Evolutionary conservation across 2,113 vertebrate genomes (phyloP), one percentile per base, ranked within the genome.

Genomic region (Ptyas mucosa): DNA sequence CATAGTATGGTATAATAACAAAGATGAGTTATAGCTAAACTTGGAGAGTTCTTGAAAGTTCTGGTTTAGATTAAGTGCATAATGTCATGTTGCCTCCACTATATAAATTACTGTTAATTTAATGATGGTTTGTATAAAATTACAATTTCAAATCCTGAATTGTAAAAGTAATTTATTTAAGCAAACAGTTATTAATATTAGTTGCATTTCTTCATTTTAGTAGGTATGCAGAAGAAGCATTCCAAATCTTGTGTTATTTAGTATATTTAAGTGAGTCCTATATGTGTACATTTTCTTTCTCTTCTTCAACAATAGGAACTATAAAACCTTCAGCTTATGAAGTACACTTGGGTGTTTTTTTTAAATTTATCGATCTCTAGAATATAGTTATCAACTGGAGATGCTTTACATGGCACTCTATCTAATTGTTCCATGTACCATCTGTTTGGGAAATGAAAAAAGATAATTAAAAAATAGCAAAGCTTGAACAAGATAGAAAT

Each of bases 361-460:
- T 87, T 52, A 15, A 49, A 86, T 24, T n/a, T 51, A 23, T 34
- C 15, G 1, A 58, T 12, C 7, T 15, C 23, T 52, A 87, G 5
- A 58, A 26, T 61, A 88, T 52, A 87, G 12, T 87, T 58, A 64
- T 64, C 85, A 88, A 10, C 1, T 92, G 75, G 39, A 26, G 26
- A 49, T 86, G 29, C 57, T 61, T 9, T 92, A 49, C 20, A n/a
- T 81, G 52, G 61, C 61, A 89, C 2, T 58, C 53, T 49, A 39
- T 39, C 69, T 88, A 89, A 92, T 87, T 92, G 51, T 85, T 81
- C 46, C 52, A 88, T 34, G 57, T 88, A 39, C 91, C 51, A 85
- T 85, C 69, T 89, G 58, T 43, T 89, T 54, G 26, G 8, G 11
- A 85, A 49, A 75, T 89, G 53, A 89, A 88, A 75, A 92, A 81